Conservation (phyloP, 2,113 vertebrate genomes). For the Gymnarchus niloticus region DNA sequence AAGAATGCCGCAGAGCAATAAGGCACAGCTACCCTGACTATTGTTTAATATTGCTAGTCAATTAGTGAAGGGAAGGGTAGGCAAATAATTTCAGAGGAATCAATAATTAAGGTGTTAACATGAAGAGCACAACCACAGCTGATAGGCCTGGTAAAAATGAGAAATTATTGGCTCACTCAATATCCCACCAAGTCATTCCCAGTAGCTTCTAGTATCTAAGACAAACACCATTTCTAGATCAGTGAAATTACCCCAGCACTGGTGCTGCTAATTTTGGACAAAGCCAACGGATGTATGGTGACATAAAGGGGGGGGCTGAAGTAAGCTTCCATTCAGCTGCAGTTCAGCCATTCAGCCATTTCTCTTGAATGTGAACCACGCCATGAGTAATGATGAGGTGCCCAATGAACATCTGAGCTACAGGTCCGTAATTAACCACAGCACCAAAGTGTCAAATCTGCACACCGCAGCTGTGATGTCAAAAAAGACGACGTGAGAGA, state of each 20-base stretch:
- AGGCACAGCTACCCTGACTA: slow-evolving; percentile 21
- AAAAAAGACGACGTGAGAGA: slow-evolving; percentile 24
- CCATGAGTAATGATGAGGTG: too few relatives aligned
- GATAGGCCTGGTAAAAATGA: slow-evolving; percentile 41
- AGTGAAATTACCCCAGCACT: neutral
- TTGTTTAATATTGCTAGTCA: slow-evolving; percentile 55
- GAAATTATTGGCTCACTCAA: slow-evolving; percentile 32
- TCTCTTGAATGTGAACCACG: neutral
- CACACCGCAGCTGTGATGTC: slow-evolving; percentile 14
- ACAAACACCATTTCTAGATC: neutral
- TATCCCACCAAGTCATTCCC: slow-evolving; percentile 20
- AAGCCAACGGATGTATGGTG: neutral
- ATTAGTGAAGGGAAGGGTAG: slow-evolving; percentile 45
- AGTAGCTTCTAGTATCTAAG: neutral
- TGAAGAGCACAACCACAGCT: slow-evolving; percentile 25
- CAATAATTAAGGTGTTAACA: slow-evolving; percentile 55
- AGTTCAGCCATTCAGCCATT: too few relatives aligned
- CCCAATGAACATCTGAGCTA: slow-evolving; percentile 37
- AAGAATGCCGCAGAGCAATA: slow-evolving; percentile 39
- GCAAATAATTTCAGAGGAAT: slow-evolving; percentile 52
- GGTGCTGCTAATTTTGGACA: too few relatives aligned
- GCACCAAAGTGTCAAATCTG: slow-evolving; percentile 10
- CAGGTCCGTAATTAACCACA: slow-evolving; percentile 57
- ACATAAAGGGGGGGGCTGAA: neutral
- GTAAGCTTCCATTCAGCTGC: neutral